Conservation (phyloP, 1,140 invertebrate species). For the Sesamia nonagrioides region DNA sequence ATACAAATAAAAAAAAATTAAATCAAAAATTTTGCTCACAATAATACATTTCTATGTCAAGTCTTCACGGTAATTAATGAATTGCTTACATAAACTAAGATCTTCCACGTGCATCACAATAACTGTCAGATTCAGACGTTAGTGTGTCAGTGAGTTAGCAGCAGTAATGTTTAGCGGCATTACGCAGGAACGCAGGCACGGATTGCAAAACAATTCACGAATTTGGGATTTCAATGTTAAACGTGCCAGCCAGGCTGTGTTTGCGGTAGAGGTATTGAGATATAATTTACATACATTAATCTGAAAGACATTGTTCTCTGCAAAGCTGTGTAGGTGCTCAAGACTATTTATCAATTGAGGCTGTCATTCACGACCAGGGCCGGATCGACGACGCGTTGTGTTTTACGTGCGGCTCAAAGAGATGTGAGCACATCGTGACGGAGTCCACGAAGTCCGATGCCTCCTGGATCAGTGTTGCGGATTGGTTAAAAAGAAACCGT, state of each 20-base stretch:
- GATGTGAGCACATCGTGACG: no score
- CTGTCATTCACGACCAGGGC: no score
- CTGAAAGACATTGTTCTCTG: background rate
- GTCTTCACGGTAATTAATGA: no score
- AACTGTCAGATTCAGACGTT: background rate
- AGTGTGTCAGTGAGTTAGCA: background rate
- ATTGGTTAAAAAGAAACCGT: no score
- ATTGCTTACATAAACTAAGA: background rate
- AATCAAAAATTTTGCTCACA: no score
- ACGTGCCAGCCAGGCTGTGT: background rate
- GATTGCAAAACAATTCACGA: constrained; percentile 36
- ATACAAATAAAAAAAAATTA: no score
- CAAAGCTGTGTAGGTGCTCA: background rate
- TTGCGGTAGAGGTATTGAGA: background rate
- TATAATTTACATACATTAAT: constrained; percentile 25
- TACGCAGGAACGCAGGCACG: constrained; percentile 6
- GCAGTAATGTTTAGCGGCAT: constrained; percentile 10
- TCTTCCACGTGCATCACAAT: background rate
- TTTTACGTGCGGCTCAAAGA: no score
- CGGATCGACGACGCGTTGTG: no score
- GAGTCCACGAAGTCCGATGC: no score
- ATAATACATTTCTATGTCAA: no score
- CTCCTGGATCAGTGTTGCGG: no score
- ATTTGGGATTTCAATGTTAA: constrained; percentile 34
- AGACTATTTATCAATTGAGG: background rate